Base-by-base conservation (phyloP, 2,888 invertebrate genomes). In the Lasioglossum malachurum region DNA sequence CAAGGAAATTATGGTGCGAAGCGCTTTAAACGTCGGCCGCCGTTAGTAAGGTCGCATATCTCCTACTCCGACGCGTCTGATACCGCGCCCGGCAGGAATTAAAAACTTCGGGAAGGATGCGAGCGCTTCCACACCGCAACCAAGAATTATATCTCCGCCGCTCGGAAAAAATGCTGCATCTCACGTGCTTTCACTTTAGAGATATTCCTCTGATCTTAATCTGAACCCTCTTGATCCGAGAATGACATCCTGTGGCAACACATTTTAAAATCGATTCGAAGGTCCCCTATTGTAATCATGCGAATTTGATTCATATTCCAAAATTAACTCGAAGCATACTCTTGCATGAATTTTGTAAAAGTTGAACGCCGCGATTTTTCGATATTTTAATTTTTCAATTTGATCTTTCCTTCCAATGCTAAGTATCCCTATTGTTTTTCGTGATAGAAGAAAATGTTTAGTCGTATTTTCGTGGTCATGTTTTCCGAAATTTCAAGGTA, bases 1-100 rank as follows among this genome's bases (percentile, higher is more conserved):
- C 93, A 91, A 91, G 92, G 91, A 93, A 93, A 91, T 93, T 93
- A 93, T 93, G 88, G 91, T 90, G 86, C 89, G 89, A 90, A 91
- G 81, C 92, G 92, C 89, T 89, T 90, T 92, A 92, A 93, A 93
- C 87, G 92, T 93, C 92, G 86, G 87, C 74, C 64, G 80, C 87
- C 86, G 88, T 91, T 91, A 92, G 87, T 78, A 82, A 91, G 83
- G 78, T 90, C 89, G 89, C 92, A 86, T 89, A 91, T 92, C 88
- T 90, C 75, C 75, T 72, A 67, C 77, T 72, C 75, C 79, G 87
- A 75, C 88, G 83, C 72, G 71, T 83, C 83, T 75, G 89, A 91
- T 89, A 91, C 87, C 80, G 64, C 4, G 69, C 23, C 73, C 31
- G 35, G 75, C 53, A 35, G 75, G 84, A 89, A 90, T 90, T 89